Conservation (phyloP, 2,797 vertebrate genomes). For the Malacoctenus gilli region DNA sequence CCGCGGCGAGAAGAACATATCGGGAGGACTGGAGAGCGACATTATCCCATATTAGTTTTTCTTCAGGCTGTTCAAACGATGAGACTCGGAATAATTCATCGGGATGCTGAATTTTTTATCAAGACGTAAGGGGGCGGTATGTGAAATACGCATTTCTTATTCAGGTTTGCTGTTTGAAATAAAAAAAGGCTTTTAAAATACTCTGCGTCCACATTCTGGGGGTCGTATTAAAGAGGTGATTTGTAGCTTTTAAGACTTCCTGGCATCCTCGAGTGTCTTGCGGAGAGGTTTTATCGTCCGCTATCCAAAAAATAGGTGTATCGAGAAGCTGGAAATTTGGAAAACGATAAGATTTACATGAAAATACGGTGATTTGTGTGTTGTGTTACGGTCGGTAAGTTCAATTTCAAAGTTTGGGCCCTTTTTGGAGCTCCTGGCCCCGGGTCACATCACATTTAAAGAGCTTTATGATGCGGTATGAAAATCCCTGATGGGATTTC, state of each 20-base stretch:
- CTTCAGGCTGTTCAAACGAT: slow-evolving; percentile 28
- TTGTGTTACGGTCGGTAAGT: neutral
- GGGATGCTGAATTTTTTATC: slow-evolving; percentile 42
- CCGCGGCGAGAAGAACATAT: slow-evolving; percentile 4
- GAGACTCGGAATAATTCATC: slow-evolving; percentile 57
- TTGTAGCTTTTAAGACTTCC: too few species aligned
- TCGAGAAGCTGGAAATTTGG: too few species aligned
- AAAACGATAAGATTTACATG: too few species aligned
- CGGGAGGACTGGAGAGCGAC: slow-evolving; percentile 26
- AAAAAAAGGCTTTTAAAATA: slow-evolving; percentile 8
- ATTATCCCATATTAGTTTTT: slow-evolving; percentile 28
- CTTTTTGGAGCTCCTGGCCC: neutral
- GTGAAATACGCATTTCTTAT: slow-evolving; percentile 21
- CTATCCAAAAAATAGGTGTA: neutral
- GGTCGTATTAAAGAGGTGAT: neutral
- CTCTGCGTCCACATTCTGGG: slow-evolving; percentile 3
- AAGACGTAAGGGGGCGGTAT: slow-evolving; percentile 28
- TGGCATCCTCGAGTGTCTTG: too few species aligned
- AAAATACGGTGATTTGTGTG: neutral
- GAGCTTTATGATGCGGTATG: slow-evolving; percentile 24
- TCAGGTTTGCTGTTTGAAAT: slow-evolving; percentile 14
- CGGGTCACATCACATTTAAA: slow-evolving; percentile 13
- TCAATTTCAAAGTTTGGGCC: neutral
- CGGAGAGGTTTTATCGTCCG: neutral
- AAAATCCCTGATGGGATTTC: slow-evolving; percentile 22